Base-by-base conservation (phyloP, 2,888 invertebrate genomes). In the Lysandra bellargus region DNA sequence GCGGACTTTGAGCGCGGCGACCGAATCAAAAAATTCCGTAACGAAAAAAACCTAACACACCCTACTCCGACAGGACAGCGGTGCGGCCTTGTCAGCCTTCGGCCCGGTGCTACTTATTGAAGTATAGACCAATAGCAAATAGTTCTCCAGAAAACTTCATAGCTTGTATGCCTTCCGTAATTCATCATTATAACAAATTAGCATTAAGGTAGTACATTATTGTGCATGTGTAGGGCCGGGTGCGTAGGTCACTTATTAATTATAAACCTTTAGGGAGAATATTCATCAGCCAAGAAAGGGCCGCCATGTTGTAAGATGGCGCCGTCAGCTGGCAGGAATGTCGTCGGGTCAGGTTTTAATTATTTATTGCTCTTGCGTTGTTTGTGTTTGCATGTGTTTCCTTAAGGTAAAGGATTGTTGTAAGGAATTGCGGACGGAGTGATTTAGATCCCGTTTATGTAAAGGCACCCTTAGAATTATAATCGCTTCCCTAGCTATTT, bases 231-330 rank as follows among this genome's bases (percentile, higher is more conserved):
- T 69, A 5, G 23, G 33, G 17, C 76, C 37, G 73, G 57, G 57
- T 75, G 73, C 61, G 79, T 78, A 79, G 83, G 93, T 94, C 94
- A 95, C 94, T 93, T 93, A 94, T 95, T 95, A 95, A 95, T 95
- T 94, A 94, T 91, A 89, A 88, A 88, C 88, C 88, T 85, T 84
- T 85, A 85, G 85, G 87, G 89, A 87, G 87, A 84, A 85, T 86
- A 88, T 88, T 89, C 87, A 87, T 87, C 89, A 86, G 87, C 88
- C 89, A 92, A 92, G 92, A 91, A 92, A 92, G 92, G 93, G 91
- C 86, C 86, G 88, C 91, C 87, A 91, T 92, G 92, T 93, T 92
- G 92, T 92, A 93, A 93, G 93, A 93, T 88, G 91, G 88, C 88
- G 88, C 85, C 91, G 88, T 91, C 92, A 92, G 91, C 88, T 92